Conservation (phyloP, 1,140 invertebrate species). For the Elysia chlorotica region DNA sequence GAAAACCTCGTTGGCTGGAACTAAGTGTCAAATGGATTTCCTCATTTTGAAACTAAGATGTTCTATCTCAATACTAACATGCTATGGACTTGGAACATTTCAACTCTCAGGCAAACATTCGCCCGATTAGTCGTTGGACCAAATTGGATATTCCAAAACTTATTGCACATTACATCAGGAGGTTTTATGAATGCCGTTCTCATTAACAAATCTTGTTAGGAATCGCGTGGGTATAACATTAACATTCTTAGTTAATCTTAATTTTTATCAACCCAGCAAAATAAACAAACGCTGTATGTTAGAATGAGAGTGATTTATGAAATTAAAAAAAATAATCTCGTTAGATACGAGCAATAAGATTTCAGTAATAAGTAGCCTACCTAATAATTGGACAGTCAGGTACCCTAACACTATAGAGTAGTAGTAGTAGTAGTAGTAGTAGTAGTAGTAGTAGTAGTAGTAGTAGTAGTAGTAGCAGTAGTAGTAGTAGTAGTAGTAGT, state of each 20-base stretch:
- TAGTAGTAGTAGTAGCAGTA: constrained; percentile 9
- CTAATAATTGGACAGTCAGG: not conserved
- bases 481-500: constrained; percentile 5
- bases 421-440: constrained; percentile 1
- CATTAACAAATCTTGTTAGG: not conserved
- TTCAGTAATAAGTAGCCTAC: not conserved
- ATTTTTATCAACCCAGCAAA: not conserved
- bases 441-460: constrained; percentile 6
- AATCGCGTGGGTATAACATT: not conserved
- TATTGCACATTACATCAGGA: no score
- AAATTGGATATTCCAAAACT: no score
- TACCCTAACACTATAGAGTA: no score
- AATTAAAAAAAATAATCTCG: not conserved
- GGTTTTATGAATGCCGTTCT: no score
- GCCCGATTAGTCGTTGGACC: no score
- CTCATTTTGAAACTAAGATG: no score
- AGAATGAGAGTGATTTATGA: not conserved
- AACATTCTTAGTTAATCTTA: not conserved
- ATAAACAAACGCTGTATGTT: not conserved
- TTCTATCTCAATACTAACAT: no score
- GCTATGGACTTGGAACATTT: no score
- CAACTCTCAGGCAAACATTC: no score
- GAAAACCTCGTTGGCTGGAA: no score
- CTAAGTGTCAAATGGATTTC: no score
- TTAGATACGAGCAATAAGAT: not conserved